Evolutionary conservation across 2,113 vertebrate species (phyloP).

Genomic region (Bufo bufo): DNA sequence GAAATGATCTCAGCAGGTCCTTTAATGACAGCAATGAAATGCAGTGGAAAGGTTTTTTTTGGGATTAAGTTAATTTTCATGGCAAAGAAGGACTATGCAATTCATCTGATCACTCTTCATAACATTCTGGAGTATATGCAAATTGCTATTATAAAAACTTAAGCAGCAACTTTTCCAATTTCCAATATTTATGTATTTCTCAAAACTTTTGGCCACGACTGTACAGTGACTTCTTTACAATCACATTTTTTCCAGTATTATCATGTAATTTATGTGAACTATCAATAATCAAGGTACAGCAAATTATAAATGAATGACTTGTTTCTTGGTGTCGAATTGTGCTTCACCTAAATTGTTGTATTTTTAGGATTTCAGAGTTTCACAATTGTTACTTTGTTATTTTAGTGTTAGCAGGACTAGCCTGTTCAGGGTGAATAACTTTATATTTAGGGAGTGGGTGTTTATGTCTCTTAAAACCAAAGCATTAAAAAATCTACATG

Average conservation of each 20-base stretch:
- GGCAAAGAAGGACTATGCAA: too few species aligned
- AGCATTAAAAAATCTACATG: neutral
- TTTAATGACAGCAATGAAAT: too few species aligned
- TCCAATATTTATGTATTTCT: too few species aligned
- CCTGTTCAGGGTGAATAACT: conserved; percentile 13
- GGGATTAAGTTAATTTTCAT: too few species aligned
- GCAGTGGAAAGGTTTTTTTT: too few species aligned
- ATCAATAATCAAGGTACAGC: neutral
- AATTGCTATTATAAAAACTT: too few species aligned
- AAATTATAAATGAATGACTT: neutral
- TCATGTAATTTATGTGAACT: neutral
- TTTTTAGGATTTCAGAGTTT: conserved; percentile 2
- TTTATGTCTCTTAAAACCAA: neutral
- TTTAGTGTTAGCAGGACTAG: neutral
- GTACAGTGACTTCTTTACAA: neutral
- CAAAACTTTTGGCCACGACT: too few species aligned
- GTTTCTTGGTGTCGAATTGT: neutral
- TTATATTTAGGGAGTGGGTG: neutral
- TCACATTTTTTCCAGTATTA: neutral
- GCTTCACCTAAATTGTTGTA: neutral
- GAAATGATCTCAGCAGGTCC: too few species aligned
- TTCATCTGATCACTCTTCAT: too few species aligned
- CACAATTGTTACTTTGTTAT: conserved; percentile 18
- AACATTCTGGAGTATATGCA: too few species aligned
- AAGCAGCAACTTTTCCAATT: too few species aligned